Conservation (phyloP, 2,888 invertebrate genomes). For the Epistrophe eligans region DNA sequence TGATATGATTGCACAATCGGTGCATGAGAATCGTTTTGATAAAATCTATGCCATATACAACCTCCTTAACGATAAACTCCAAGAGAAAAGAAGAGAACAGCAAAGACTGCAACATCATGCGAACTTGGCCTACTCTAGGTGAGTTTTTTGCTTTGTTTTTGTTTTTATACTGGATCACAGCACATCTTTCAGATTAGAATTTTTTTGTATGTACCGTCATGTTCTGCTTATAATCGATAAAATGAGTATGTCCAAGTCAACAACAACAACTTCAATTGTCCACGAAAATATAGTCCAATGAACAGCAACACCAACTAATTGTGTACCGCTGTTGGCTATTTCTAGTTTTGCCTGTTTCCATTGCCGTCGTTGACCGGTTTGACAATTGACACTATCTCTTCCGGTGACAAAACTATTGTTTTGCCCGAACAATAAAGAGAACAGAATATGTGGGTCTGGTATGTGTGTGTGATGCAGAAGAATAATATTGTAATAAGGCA, state of each 20-base stretch:
- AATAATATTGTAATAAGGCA: slow-evolving; percentile 55
- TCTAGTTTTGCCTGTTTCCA: slow-evolving; percentile 37
- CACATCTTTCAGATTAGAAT: neutral
- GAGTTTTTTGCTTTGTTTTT: slow-evolving; percentile 47
- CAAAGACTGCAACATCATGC: slow-evolving; percentile 83
- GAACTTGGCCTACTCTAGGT: slow-evolving; percentile 82
- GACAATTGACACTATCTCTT: slow-evolving; percentile 56
- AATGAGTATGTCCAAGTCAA: slow-evolving; percentile 14
- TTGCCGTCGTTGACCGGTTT: slow-evolving; percentile 42
- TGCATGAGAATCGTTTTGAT: slow-evolving; percentile 93
- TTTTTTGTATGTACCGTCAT: neutral
- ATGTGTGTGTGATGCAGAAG: slow-evolving; percentile 5
- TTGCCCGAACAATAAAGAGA: slow-evolving; percentile 37
- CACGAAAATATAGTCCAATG: slow-evolving; percentile 2
- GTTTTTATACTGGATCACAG: slow-evolving; percentile 10
- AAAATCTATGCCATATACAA: slow-evolving; percentile 98
- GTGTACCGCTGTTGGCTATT: slow-evolving; percentile 29
- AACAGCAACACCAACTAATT: neutral
- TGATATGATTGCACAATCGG: slow-evolving; percentile 90
- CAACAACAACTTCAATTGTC: neutral
- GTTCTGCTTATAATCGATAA: slow-evolving; percentile 35
- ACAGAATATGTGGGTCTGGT: neutral
- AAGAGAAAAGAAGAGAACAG: slow-evolving; percentile 84
- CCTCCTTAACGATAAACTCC: slow-evolving; percentile 92
- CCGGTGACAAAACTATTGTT: slow-evolving; percentile 61